Evolutionary conservation across 2,797 vertebrate genomes (phyloP).

Genomic region (Danio aesculapii): DNA sequence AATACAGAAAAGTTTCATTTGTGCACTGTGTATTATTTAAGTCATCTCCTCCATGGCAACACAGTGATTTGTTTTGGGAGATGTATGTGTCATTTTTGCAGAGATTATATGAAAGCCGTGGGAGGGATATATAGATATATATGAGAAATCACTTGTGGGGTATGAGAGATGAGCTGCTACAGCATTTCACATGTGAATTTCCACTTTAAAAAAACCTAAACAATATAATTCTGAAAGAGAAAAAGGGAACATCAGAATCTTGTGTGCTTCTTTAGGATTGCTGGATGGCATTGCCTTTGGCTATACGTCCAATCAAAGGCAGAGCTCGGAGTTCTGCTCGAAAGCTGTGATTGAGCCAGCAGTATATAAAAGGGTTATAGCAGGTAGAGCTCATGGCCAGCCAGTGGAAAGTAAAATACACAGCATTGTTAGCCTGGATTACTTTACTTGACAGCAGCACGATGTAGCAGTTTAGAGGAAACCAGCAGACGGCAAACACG

Average conservation of each 20-base stretch:
- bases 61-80: neutral
- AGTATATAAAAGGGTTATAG: constrained; percentile 85
- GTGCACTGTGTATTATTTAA: neutral
- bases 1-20: neutral
- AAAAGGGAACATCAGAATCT: neutral
- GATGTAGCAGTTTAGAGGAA: constrained; percentile 81
- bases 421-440: constrained; percentile 75
- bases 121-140: neutral
- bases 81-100: neutral
- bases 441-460: constrained; percentile 80
- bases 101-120: neutral
- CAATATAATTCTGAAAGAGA: neutral
- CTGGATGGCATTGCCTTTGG: constrained; percentile 42
- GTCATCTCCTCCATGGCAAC: neutral
- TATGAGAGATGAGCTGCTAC: neutral
- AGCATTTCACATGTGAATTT: neutral
- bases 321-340: constrained; percentile 69
- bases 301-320: constrained; percentile 44
- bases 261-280: constrained; percentile 5
- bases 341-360: constrained; percentile 82
- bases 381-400: constrained; percentile 85
- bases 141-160: neutral
- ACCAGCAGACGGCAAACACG: constrained; percentile 83
- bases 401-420: constrained; percentile 84
- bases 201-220: neutral